Conservation (phyloP, 35 echinoderm and acorn worm genomes). For the Ophiothrix spiculata region DNA sequence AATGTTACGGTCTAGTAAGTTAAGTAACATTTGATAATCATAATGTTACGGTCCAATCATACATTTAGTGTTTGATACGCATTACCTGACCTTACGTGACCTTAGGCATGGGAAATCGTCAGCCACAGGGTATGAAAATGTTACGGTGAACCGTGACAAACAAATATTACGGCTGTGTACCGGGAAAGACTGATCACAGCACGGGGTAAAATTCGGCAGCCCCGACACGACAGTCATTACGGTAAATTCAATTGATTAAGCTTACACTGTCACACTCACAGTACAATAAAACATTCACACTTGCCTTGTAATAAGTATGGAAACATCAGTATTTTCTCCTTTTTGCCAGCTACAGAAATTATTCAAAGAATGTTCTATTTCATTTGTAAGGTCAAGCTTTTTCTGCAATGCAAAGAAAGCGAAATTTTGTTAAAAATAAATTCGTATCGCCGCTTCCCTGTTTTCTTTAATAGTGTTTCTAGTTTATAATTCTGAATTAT, state of each 20-base stretch:
- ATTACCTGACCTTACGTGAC: too few species aligned
- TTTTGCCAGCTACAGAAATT: conserved; percentile 77
- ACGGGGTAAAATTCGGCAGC: not conserved
- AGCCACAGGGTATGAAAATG: too few species aligned
- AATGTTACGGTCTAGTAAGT: too few species aligned
- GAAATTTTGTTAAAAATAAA: too few species aligned
- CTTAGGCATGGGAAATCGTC: too few species aligned
- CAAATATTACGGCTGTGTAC: too few species aligned
- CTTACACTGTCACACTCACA: not conserved
- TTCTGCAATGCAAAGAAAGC: conserved; percentile 19
- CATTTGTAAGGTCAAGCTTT: conserved; percentile 47
- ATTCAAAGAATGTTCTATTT: conserved; percentile 53
- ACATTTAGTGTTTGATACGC: not conserved
- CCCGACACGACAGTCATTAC: not conserved
- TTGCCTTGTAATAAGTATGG: conserved; percentile 75
- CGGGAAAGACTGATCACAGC: not conserved
- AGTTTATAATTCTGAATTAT: too few species aligned
- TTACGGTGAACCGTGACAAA: too few species aligned
- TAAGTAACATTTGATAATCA: too few species aligned
- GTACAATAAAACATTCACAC: not conserved
- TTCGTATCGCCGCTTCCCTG: too few species aligned
- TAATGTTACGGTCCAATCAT: too few species aligned
- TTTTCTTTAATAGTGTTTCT: too few species aligned
- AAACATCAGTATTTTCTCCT: conserved; percentile 49
- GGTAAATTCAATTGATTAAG: not conserved